Conservation (phyloP, 1,140 invertebrate genomes). For the Ptiloglossa arizonensis region DNA sequence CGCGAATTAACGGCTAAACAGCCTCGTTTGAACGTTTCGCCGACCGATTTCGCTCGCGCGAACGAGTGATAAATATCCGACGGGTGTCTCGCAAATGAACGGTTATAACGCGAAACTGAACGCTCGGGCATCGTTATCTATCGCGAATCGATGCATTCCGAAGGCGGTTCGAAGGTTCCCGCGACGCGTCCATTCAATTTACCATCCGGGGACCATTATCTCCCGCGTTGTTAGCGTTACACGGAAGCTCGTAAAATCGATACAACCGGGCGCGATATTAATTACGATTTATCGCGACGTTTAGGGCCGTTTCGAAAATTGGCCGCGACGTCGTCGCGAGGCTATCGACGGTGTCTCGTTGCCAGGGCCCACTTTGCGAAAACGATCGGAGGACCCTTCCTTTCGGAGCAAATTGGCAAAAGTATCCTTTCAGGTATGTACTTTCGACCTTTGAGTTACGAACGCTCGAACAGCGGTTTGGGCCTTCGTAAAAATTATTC, state of each 20-base stretch:
- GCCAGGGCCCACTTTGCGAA: no score
- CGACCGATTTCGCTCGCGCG: no score
- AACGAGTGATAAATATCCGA: conserved; percentile 1
- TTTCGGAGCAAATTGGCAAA: no score
- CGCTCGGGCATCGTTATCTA: conserved; percentile 1
- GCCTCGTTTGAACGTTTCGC: no score
- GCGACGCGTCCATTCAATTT: conserved; percentile 17
- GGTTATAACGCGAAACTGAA: background rate
- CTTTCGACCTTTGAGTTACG: no score
- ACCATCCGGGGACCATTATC: conserved; percentile 8
- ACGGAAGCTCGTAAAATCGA: conserved; percentile 6
- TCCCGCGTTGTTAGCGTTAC: background rate
- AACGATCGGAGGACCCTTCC: no score
- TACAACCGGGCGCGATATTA: background rate
- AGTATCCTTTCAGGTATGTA: no score
- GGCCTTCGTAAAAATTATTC: no score
- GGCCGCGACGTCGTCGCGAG: background rate
- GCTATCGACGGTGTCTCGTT: background rate
- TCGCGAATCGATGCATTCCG: conserved; percentile 20
- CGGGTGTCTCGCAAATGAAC: background rate
- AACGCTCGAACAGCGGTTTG: no score
- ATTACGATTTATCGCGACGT: conserved; percentile 31
- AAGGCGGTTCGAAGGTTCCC: background rate
- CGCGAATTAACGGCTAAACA: no score
- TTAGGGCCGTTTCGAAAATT: background rate